These are phyloP conservation scores for Leptinotarsa texana DNA, from an alignment of 1,140 invertebrate genomes.

Conservation along the genomic window DNA sequence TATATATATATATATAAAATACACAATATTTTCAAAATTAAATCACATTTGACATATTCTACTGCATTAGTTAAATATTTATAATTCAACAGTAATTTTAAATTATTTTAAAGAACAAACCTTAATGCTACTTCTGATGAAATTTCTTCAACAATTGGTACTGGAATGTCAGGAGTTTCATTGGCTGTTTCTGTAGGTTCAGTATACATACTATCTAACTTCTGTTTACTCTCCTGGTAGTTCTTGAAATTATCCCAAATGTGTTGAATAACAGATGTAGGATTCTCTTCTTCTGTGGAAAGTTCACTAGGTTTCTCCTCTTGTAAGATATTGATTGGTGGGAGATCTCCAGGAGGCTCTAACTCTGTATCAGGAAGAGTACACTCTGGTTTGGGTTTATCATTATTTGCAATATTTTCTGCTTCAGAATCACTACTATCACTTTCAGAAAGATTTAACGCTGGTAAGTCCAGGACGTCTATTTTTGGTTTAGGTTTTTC, in stretches of 20 bases:
- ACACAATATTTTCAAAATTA: too few species aligned
- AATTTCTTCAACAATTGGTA: conserved; percentile 18
- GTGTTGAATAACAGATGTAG: conserved; percentile 63
- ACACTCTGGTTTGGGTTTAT: conserved; percentile 15
- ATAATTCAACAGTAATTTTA: too few species aligned
- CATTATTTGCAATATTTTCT: conserved; percentile 53
- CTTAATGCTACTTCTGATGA: conserved; percentile 50
- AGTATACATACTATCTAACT: conserved; percentile 51
- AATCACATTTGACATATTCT: too few species aligned
- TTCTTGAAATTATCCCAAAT: conserved; percentile 83
- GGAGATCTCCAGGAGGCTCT: conserved; percentile 19
- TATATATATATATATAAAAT: too few species aligned
- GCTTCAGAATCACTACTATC: conserved; percentile 75
- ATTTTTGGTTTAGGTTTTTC: conserved; percentile 67
- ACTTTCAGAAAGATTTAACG: conserved; percentile 79
- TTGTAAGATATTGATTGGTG: conserved; percentile 19
- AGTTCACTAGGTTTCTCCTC: neutral
- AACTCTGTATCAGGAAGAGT: conserved; percentile 7
- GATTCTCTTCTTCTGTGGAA: conserved; percentile 9
- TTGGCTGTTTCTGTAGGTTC: conserved; percentile 23
- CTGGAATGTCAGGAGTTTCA: conserved; percentile 10
- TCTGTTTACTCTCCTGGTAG: conserved; percentile 64
- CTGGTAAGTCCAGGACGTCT: conserved; percentile 74
- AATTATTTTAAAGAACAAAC: neutral
- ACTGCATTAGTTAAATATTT: too few species aligned